phyloP scores from a whole-genome alignment of 2,113 vertebrate genomes.

The Desmodus rotundus region DNA sequence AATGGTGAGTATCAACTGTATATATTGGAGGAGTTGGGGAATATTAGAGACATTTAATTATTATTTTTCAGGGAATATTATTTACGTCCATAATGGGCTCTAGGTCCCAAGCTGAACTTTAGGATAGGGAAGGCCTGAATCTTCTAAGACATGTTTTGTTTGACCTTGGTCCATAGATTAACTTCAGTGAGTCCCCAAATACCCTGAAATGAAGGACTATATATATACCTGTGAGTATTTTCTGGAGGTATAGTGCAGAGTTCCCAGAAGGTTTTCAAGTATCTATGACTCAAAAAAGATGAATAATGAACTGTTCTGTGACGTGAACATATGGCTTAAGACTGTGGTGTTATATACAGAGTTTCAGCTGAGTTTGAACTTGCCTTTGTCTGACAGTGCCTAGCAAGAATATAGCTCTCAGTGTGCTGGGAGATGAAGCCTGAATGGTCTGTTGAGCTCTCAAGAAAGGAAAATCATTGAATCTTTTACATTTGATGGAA shows the following conservation, averaged over 20 bases:
- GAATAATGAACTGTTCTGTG: background rate
- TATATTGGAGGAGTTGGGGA: background rate
- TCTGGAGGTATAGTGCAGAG: background rate
- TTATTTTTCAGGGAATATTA: background rate
- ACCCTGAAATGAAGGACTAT: background rate
- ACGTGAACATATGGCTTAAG: background rate
- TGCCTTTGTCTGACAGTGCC: background rate
- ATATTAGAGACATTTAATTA: conserved; percentile 3
- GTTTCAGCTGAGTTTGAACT: background rate
- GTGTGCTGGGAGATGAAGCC: background rate
- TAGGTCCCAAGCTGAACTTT: background rate
- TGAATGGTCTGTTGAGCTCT: background rate
- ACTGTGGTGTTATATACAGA: background rate
- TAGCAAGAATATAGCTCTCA: background rate
- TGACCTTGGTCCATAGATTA: background rate
- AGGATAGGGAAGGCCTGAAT: background rate
- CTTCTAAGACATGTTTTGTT: background rate
- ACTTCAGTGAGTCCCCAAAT: background rate
- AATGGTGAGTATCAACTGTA: background rate
- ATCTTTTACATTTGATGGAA: background rate
- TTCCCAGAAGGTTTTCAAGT: background rate
- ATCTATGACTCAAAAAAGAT: background rate
- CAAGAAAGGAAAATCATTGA: background rate
- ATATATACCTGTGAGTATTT: background rate
- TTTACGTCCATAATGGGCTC: background rate